Conservation (phyloP, 1,140 invertebrate species). For the Drosophila pandora region DNA sequence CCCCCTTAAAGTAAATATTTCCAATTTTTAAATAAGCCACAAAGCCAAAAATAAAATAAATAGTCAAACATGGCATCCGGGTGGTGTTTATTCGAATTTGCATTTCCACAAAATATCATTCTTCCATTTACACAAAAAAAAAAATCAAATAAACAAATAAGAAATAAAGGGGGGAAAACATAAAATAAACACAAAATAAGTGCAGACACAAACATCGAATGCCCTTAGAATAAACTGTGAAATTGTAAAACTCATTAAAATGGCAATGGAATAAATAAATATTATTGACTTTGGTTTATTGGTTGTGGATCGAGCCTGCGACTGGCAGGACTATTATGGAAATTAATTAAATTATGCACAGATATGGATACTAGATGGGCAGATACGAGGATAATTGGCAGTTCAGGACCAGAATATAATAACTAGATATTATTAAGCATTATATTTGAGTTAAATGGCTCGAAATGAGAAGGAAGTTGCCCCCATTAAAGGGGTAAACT, state of each 20-base stretch:
- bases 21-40: no score
- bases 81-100: not conserved
- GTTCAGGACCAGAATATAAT: no score
- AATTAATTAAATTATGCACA: constrained; percentile 43
- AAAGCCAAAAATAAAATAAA: no score
- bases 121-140: no score
- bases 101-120: no score
- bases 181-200: not conserved
- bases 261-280: constrained; percentile 33
- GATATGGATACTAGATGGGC: not conserved
- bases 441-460: not conserved
- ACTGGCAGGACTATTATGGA: constrained; percentile 20
- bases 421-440: not conserved
- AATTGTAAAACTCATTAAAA: constrained; percentile 26
- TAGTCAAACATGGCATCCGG: not conserved
- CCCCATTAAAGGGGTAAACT: constrained; percentile 25
- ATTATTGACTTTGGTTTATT: constrained; percentile 41
- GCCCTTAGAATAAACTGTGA: no score
- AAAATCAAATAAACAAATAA: no score
- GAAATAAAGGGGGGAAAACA: not conserved
- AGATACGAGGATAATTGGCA: constrained; percentile 20
- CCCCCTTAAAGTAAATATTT: no score
- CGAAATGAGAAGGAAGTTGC: not conserved
- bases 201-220: no score
- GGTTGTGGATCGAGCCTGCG: constrained; percentile 9